Evolutionary conservation across 2,797 vertebrate species (phyloP).

Genomic region (Coilia nasus): DNA sequence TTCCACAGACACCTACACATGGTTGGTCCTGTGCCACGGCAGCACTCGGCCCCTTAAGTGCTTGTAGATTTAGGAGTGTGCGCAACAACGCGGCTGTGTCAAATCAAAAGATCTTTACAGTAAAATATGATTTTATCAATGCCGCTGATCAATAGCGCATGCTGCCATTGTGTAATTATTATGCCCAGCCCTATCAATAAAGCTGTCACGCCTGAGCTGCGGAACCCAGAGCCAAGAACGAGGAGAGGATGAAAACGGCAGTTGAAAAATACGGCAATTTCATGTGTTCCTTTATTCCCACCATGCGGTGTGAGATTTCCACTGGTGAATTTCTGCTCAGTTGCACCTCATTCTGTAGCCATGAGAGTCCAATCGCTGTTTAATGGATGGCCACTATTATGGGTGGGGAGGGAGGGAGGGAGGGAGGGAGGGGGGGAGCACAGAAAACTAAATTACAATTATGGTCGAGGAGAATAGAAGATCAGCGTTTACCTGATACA

Average conservation of each 20-base stretch:
- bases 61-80: conserved; percentile 33
- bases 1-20: conserved; percentile 16
- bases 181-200: conserved; percentile 78
- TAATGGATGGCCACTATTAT: conserved; percentile 16
- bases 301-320: conserved; percentile 60
- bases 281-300: conserved; percentile 37
- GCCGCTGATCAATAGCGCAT: conserved; percentile 75
- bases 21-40: not conserved
- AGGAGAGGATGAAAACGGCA: conserved; percentile 47
- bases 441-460: conserved; percentile 2
- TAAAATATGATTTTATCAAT: conserved; percentile 85
- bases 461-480: not conserved
- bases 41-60: not conserved
- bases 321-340: not conserved
- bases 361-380: not conserved
- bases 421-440: not conserved
- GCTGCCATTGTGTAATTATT: conserved; percentile 77
- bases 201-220: conserved; percentile 70
- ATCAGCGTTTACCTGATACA: not conserved
- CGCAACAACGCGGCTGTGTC: conserved; percentile 57
- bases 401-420: not conserved
- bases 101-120: conserved; percentile 76
- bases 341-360: not conserved
- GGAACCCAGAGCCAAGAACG: conserved; percentile 58
- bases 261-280: conserved; percentile 16